phyloP scores from a whole-genome alignment of 1,140 invertebrate species.

The Leguminivora glycinivorella region DNA sequence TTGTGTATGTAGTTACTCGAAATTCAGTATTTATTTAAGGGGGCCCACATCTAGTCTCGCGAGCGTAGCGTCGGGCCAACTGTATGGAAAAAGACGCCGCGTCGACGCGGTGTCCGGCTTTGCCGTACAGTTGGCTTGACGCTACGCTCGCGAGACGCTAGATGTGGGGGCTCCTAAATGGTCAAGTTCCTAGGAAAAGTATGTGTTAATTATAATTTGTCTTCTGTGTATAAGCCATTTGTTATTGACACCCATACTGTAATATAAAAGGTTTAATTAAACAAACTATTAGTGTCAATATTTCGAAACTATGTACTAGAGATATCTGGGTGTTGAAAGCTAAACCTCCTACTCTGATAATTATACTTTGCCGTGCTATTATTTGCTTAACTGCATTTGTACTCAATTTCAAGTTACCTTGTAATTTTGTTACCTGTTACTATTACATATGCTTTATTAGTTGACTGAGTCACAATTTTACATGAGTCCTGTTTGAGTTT shows the following conservation, averaged over 20 bases:
- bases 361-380: constrained; percentile 15
- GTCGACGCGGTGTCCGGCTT: too few species aligned
- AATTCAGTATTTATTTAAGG: constrained; percentile 23
- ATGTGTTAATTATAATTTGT: background rate
- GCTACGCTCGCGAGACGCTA: too few species aligned
- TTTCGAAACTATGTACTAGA: background rate
- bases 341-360: background rate
- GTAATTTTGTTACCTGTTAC: constrained; percentile 37
- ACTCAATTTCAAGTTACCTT: constrained; percentile 37
- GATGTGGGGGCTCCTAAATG: too few species aligned
- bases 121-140: too few species aligned
- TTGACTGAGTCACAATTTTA: constrained; percentile 29
- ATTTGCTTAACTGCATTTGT: constrained; percentile 34
- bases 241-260: background rate
- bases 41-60: too few species aligned
- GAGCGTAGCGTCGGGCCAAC: too few species aligned
- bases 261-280: too few species aligned
- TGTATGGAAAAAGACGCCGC: too few species aligned
- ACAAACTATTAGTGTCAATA: background rate
- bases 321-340: background rate
- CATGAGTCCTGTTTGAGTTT: constrained; percentile 40
- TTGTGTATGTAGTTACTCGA: background rate
- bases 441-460: constrained; percentile 30
- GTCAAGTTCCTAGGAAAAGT: constrained; percentile 22
- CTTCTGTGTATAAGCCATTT: background rate